A percentile compares a stretch with the other conserved stretches of the same genome.
Conservation (phyloP, 2,888 invertebrate species). For the Erebia palarica region DNA sequence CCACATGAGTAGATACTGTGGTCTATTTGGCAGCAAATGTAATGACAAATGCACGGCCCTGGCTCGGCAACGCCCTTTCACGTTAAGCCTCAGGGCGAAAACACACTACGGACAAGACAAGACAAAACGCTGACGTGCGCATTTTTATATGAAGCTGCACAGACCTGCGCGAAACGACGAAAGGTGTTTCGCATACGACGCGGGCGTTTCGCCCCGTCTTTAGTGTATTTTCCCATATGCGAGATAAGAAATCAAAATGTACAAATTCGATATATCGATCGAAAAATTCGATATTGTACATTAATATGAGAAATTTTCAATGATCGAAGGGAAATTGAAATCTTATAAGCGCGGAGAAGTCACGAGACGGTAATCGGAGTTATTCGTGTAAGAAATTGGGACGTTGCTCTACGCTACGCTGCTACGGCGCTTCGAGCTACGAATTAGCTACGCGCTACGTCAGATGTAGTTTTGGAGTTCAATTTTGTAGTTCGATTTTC, state of each 20-base stretch:
- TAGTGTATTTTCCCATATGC: too few species aligned
- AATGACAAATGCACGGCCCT: too few species aligned
- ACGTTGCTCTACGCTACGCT: conserved; percentile 31
- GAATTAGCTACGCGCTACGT: conserved; percentile 17
- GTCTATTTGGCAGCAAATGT: too few species aligned
- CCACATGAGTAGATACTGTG: too few species aligned
- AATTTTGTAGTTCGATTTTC: neutral
- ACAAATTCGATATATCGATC: neutral
- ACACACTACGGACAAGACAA: too few species aligned
- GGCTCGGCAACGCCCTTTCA: too few species aligned
- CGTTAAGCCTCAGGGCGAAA: too few species aligned
- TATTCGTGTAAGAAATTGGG: conserved; percentile 37
- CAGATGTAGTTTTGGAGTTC: conserved; percentile 4
- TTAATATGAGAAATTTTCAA: conserved; percentile 18
- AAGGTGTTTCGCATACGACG: too few species aligned
- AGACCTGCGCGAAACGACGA: too few species aligned
- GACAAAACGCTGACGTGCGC: too few species aligned
- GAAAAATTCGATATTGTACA: neutral
- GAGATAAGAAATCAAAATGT: neutral
- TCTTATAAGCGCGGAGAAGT: conserved; percentile 22
- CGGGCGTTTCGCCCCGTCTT: too few species aligned
- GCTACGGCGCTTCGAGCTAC: conserved; percentile 35
- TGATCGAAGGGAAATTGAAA: conserved; percentile 31
- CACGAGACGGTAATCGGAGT: conserved; percentile 32
- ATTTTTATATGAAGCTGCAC: too few species aligned